Evolutionary conservation across 2,888 invertebrate genomes (phyloP), one percentile per base, ranked within the genome.

Genomic region (Aporophyla lueneburgensis): DNA sequence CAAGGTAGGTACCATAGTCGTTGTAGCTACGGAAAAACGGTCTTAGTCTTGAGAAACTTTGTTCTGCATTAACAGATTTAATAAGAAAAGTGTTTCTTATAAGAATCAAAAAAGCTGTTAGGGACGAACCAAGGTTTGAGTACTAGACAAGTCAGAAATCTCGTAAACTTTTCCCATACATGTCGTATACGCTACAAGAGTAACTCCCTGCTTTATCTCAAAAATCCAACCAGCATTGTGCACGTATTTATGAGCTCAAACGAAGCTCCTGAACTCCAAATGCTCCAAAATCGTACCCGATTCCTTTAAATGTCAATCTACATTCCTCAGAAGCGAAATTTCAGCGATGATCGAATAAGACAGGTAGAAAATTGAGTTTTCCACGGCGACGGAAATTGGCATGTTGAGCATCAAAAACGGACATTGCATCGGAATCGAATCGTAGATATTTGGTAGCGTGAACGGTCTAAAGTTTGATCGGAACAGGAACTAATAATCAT

Each of bases 351-450:
- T 81, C 59, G 46, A 78, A 83, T 69, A 56, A 61, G 78, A 77
- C 80, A 27, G 69, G 14, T 61, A 40, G 33, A 46, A 81, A 66
- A 81, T 83, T 58, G 68, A 61, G n/a, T 82, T 78, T 54, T 40
- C 56, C 16, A 59, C 33, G 40, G 61, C 51, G 54, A 65, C 46
- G 51, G 27, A 77, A 61, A 69, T 53, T 56, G 65, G 9, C 43
- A 69, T 9, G 33, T 63, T 46, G 19, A 33, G 43, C 21, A 73
- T 53, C 33, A 61, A 69, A 82, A 69, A 65, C 69, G 65, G 69
- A 83, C 58, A 77, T 83, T 72, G 83, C 59, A 69, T 58, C 54
- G 59, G 46, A 66, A 81, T 81, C 27, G 40, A 72, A 71, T 51
- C 53, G 49, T 27, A 67, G 14, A 49, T 74, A 66, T 56, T 65